Conservation (phyloP, 2,113 vertebrate genomes). For the Alligator mississippiensis region DNA sequence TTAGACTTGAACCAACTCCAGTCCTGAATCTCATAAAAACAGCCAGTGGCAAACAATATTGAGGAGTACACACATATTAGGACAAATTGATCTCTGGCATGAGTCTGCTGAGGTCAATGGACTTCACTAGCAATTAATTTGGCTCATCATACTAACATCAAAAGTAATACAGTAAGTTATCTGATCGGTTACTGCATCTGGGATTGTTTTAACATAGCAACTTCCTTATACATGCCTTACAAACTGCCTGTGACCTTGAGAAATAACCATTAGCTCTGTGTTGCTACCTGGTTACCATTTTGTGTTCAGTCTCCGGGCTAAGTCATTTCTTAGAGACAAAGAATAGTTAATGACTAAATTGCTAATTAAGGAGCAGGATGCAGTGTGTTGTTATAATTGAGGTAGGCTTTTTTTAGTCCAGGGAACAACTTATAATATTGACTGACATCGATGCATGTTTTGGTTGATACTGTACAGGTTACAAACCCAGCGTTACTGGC, state of each 20-base stretch:
- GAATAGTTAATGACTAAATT: neutral
- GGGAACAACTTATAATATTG: neutral
- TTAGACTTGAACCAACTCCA: neutral
- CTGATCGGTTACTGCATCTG: neutral
- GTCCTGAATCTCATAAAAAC: neutral
- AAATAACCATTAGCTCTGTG: neutral
- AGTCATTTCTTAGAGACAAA: neutral
- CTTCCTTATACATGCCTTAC: neutral
- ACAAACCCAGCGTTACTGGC: neutral
- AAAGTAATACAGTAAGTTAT: constrained; percentile 18
- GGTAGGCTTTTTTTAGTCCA: fast-evolving
- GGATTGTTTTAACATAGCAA: constrained; percentile 11
- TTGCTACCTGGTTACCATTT: constrained; percentile 16
- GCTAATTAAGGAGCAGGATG: fast-evolving
- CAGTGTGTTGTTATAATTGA: neutral
- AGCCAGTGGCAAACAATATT: neutral
- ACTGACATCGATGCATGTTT: constrained; percentile 23
- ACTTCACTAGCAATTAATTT: neutral
- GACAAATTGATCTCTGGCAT: neutral
- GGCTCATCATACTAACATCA: neutral
- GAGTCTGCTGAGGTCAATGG: neutral
- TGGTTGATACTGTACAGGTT: fast-evolving
- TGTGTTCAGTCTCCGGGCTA: neutral
- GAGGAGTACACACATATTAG: neutral
- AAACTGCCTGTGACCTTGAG: neutral